phyloP scores from a whole-genome alignment of 2,888 invertebrate species.

The Nowickia ferox region DNA sequence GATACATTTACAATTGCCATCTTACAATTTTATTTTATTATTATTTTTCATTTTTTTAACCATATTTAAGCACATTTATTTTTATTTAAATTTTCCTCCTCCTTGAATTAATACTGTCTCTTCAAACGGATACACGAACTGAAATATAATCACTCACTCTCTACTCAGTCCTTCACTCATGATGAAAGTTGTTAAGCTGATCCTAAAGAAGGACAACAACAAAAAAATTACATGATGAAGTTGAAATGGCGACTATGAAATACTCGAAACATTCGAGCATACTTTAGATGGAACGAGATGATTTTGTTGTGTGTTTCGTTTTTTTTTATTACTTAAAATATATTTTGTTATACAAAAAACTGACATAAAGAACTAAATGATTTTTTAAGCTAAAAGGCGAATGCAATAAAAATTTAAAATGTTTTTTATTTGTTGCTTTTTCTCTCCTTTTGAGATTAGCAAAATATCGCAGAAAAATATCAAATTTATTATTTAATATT shows the following conservation, averaged over 20 bases:
- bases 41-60: not conserved
- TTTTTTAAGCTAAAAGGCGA: constrained; percentile 48
- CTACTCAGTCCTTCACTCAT: constrained; percentile 28
- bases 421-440: not conserved
- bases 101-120: constrained; percentile 28
- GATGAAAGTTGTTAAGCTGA: constrained; percentile 54
- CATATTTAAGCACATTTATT: constrained; percentile 2
- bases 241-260: constrained; percentile 62
- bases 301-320: constrained; percentile 20
- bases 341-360: not conserved
- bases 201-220: constrained; percentile 37
- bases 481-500: no score
- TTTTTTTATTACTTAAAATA: not conserved
- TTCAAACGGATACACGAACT: constrained; percentile 49
- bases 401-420: constrained; percentile 22
- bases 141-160: constrained; percentile 58
- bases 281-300: constrained; percentile 50
- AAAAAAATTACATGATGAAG: constrained; percentile 57
- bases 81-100: not conserved
- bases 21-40: not conserved
- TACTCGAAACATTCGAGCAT: constrained; percentile 57
- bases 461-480: not conserved
- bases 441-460: constrained; percentile 18
- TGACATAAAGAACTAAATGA: constrained; percentile 28
- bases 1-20: not conserved